These are phyloP conservation scores for Zoanthus gigantus DNA, from an alignment of 92 coral and sea anemone species.

Conservation along the genomic window DNA sequence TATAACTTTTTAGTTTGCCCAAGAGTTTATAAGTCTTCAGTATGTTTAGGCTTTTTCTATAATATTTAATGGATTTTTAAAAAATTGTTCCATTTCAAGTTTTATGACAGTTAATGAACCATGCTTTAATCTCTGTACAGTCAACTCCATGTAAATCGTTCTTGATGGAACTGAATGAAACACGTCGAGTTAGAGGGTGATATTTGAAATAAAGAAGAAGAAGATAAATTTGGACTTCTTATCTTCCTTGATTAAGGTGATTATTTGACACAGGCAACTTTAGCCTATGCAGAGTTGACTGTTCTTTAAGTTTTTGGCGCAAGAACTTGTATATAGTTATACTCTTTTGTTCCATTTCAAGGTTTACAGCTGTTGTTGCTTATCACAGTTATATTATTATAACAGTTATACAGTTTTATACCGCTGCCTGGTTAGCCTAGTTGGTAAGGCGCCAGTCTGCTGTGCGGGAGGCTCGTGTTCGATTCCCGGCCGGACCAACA, in stretches of 20 bases:
- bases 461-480: too few species aligned
- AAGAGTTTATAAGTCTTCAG: not conserved
- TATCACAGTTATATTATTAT: not conserved
- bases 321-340: not conserved
- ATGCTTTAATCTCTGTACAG: not conserved
- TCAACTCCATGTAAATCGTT: not conserved
- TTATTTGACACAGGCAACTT: not conserved
- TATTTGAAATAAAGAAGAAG: slow-evolving; percentile 1
- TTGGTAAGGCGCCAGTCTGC: too few species aligned
- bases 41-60: not conserved
- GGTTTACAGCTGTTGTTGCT: not conserved
- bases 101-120: not conserved
- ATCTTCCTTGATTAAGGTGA: not conserved
- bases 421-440: not conserved
- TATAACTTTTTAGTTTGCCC: not conserved
- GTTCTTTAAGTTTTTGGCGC: not conserved
- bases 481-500: too few species aligned
- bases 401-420: too few species aligned
- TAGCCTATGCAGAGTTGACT: not conserved
- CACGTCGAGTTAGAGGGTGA: not conserved
- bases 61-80: not conserved
- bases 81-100: not conserved
- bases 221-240: not conserved
- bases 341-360: not conserved
- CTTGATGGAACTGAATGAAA: slow-evolving; percentile 1